phyloP scores from a whole-genome alignment of 2,888 invertebrate species.

The Campoplex nolae region DNA sequence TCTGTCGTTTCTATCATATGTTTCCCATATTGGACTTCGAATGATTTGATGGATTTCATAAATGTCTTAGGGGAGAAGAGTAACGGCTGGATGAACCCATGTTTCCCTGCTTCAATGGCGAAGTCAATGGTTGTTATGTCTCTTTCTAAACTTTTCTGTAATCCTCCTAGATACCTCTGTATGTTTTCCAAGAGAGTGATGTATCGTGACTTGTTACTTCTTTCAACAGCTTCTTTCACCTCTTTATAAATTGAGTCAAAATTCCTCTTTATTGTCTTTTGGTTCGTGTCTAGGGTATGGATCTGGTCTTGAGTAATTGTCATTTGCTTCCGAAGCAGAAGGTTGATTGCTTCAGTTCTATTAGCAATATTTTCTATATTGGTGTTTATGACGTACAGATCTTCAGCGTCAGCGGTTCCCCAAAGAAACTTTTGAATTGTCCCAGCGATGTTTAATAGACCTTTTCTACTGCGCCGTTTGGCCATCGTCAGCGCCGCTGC shows the following conservation, averaged over 20 bases:
- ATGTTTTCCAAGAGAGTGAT: conserved; percentile 13
- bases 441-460: conserved; percentile 28
- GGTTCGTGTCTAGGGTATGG: conserved; percentile 9
- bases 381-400: conserved; percentile 16
- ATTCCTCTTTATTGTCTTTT: not conserved
- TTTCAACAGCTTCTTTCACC: not conserved
- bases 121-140: conserved; percentile 29
- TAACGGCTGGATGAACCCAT: conserved; percentile 21
- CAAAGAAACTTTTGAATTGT: conserved; percentile 34
- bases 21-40: conserved; percentile 24
- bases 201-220: conserved; percentile 9
- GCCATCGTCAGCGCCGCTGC: not conserved
- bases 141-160: conserved; percentile 22
- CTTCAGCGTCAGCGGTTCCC: conserved; percentile 38
- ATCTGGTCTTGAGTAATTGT: conserved; percentile 35
- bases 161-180: conserved; percentile 11
- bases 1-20: conserved; percentile 12
- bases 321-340: conserved; percentile 17
- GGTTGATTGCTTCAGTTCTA: conserved; percentile 4
- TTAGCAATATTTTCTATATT: conserved; percentile 26
- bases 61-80: conserved; percentile 27
- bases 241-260: conserved; percentile 2
- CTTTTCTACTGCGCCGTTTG: not conserved
- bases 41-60: conserved; percentile 30
- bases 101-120: conserved; percentile 34